phyloP scores from a whole-genome alignment of 2,113 vertebrate species.

The Dasyornis broadbenti region DNA sequence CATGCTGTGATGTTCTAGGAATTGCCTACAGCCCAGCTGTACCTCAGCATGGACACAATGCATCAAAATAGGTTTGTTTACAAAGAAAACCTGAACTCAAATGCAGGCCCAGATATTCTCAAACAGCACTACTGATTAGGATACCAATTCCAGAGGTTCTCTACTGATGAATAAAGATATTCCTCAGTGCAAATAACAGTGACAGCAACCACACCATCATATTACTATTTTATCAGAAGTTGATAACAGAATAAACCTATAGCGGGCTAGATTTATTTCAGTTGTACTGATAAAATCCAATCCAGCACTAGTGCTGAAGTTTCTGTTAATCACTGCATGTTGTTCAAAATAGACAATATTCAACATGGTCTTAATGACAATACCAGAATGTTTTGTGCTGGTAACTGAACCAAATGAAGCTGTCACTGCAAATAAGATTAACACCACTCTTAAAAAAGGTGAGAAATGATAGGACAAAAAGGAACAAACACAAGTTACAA shows the following conservation, averaged over 20 bases:
- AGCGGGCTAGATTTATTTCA: background rate
- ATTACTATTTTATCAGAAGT: background rate
- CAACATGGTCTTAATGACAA: background rate
- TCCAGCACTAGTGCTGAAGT: background rate
- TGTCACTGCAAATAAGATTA: background rate
- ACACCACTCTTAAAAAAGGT: background rate
- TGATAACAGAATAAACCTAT: background rate
- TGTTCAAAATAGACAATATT: background rate
- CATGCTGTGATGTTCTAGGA: background rate
- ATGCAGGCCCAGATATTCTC: background rate
- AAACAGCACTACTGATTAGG: background rate
- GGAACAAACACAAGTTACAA: background rate
- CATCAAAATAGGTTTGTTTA: background rate
- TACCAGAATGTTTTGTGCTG: background rate
- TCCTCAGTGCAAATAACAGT: background rate
- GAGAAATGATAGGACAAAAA: background rate
- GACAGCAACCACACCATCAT: background rate
- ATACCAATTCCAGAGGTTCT: background rate
- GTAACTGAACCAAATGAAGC: background rate
- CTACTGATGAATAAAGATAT: background rate
- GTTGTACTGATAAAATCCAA: background rate
- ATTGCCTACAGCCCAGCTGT: background rate
- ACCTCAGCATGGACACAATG: background rate
- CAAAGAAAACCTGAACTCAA: background rate
- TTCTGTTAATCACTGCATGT: background rate